Percentiles rank a stretch among this genome's conserved stretches.
Evolutionary conservation across 2,888 invertebrate genomes (phyloP).

Genomic region (Cylindroiulus punctatus): DNA sequence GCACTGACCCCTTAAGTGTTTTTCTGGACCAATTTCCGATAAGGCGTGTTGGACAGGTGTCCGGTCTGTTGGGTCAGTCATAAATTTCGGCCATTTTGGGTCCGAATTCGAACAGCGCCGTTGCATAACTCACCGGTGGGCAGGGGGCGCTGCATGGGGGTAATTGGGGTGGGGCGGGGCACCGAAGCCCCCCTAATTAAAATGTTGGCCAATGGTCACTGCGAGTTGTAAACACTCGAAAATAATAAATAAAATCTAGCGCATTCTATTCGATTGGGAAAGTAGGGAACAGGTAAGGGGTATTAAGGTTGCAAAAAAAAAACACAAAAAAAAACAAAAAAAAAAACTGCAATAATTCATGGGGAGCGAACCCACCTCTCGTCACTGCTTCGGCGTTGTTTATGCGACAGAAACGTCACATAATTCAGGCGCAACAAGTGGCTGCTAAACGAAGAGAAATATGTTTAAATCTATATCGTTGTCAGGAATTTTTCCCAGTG

Average conservation of each 20-base stretch:
- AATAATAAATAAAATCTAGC: conserved; percentile 9
- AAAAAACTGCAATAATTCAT: background rate
- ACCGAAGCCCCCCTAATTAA: background rate
- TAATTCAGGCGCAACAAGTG: conserved; percentile 35
- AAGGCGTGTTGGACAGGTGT: conserved; percentile 26
- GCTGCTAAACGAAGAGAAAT: conserved; percentile 7
- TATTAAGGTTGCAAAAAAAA: background rate
- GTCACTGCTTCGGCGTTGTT: conserved; percentile 44
- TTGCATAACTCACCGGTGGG: background rate
- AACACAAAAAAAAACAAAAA: background rate
- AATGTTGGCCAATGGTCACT: background rate
- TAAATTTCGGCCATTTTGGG: conserved; percentile 1
- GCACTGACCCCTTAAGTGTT: conserved; percentile 4
- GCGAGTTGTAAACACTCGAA: background rate
- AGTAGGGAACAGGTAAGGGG: background rate
- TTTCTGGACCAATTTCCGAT: conserved; percentile 31
- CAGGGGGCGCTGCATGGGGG: conserved; percentile 13
- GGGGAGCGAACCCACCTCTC: conserved; percentile 33
- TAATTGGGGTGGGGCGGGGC: background rate
- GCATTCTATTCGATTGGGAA: background rate
- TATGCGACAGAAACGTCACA: conserved; percentile 45
- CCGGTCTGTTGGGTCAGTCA: background rate
- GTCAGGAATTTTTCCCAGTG: background rate
- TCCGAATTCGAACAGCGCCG: background rate
- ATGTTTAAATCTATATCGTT: conserved; percentile 13